Base-by-base conservation (phyloP, 2,797 vertebrate genomes). In the Lerista edwardsae region DNA sequence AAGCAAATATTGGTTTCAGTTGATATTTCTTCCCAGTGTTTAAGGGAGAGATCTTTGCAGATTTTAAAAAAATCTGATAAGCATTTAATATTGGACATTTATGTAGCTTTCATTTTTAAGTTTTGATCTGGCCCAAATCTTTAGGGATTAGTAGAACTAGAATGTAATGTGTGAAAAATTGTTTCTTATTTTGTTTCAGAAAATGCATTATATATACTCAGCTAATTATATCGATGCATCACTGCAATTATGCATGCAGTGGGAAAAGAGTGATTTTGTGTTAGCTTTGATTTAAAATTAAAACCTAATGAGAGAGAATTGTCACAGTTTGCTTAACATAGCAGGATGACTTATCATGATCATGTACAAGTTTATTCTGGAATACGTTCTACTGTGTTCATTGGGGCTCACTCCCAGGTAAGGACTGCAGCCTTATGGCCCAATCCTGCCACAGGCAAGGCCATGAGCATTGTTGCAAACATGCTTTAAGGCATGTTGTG, bases 51-150 rank as follows among this genome's bases (percentile, higher is more conserved):
- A 44, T 71, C 75, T 93, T 69, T 88, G 67, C 84, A 61, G 31
- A 79, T 91, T 92, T 87, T 83, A 86, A 61, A 92, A 86, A 71
- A 84, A 84, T 82, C 88, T 87, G 81, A 84, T 82, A 75, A 67
- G 39, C 21, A 39, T 0, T 80, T 75, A 25, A 34, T n/a, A n/a
- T 88, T 0, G 0, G 55, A 75, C 88, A 79, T 79, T 79, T 91
- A 92, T 90, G 64, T 44, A 80, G 93, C 87, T 31, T 89, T 87
- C 84, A 83, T 93, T 86, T 86, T 84, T 23, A 74, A 61, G 1
- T 36, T 27, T 65, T 67, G 34, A 25, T 57, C 41, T 79, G 64
- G 4, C 44, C 21, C 39, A 29, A 27, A 17, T 59, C 34, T 7
- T 77, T 44, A 29, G 17, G 23, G 39, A 77, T 79, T 78, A 77